These are phyloP conservation scores for Aphis gossypii DNA, from an alignment of 1,140 invertebrate species.

Conservation along the genomic window DNA sequence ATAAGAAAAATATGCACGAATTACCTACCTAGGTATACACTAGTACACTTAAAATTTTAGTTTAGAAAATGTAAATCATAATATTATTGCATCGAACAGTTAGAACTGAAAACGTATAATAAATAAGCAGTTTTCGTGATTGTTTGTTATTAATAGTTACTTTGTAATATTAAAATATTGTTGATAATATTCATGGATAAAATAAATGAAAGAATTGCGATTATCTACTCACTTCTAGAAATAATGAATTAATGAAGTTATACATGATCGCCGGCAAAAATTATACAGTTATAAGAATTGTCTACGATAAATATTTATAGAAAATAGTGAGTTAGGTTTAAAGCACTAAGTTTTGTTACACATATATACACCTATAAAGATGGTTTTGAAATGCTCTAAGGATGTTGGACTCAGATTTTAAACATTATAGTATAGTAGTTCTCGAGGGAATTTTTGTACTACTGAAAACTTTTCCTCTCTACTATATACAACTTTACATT, in stretches of 20 bases:
- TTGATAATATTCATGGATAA: background rate
- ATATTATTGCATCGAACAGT: background rate
- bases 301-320: background rate
- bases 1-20: too few species aligned
- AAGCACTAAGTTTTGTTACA: background rate
- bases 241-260: background rate
- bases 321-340: background rate
- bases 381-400: background rate
- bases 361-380: background rate
- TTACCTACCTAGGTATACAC: background rate
- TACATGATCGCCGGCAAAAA: background rate
- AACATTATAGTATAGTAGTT: conserved; percentile 11
- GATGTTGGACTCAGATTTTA: background rate
- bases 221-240: background rate
- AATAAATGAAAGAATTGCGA: background rate
- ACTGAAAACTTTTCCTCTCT: conserved; percentile 16
- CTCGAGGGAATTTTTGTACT: conserved; percentile 9
- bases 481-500: background rate
- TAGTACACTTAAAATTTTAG: background rate
- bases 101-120: background rate
- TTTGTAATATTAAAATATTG: background rate
- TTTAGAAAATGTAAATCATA: background rate
- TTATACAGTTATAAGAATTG: background rate
- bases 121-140: background rate
- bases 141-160: background rate